Percentiles rank a stretch among this genome's conserved stretches.
Evolutionary conservation across 2,888 invertebrate species (phyloP).

Genomic region (Polydrusus tereticollis): DNA sequence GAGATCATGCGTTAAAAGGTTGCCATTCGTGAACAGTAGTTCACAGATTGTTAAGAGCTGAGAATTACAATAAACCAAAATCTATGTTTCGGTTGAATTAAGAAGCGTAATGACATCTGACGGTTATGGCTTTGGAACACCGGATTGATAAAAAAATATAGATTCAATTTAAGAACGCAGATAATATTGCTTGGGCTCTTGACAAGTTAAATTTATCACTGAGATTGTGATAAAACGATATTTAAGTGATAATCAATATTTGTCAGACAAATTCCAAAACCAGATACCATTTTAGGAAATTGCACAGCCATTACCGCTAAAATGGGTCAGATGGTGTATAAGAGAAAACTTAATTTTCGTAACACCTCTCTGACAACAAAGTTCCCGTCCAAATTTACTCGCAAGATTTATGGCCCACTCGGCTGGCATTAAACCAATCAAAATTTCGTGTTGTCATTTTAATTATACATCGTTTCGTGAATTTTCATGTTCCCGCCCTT

Average conservation of each 20-base stretch:
- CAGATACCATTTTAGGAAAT: background rate
- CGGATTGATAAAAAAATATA: too few relatives aligned
- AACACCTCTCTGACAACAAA: slow-evolving; percentile 26
- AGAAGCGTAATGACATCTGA: too few relatives aligned
- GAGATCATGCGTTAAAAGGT: too few relatives aligned
- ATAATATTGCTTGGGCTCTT: too few relatives aligned
- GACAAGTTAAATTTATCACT: too few relatives aligned
- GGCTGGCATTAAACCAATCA: slow-evolving; percentile 40
- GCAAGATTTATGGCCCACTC: slow-evolving; percentile 29
- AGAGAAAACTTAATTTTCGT: slow-evolving; percentile 34
- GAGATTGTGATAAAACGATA: too few relatives aligned
- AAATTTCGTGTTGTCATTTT: slow-evolving; percentile 46
- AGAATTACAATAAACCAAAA: too few relatives aligned
- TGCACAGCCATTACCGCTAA: background rate
- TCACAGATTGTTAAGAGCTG: too few relatives aligned
- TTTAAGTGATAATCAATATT: background rate
- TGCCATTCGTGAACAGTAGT: too few relatives aligned
- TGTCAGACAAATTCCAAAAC: background rate
- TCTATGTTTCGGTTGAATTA: too few relatives aligned
- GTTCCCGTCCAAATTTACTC: slow-evolving; percentile 28
- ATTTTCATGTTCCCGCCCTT: slow-evolving; percentile 33
- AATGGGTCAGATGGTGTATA: slow-evolving; percentile 7
- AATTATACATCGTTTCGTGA: slow-evolving; percentile 40
- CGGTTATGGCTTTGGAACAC: too few relatives aligned
- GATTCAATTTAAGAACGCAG: too few relatives aligned